Evolutionary conservation across 1,140 invertebrate species (phyloP), one percentile per base, ranked within the genome.

Genomic region (Bilobella aurantiaca): DNA sequence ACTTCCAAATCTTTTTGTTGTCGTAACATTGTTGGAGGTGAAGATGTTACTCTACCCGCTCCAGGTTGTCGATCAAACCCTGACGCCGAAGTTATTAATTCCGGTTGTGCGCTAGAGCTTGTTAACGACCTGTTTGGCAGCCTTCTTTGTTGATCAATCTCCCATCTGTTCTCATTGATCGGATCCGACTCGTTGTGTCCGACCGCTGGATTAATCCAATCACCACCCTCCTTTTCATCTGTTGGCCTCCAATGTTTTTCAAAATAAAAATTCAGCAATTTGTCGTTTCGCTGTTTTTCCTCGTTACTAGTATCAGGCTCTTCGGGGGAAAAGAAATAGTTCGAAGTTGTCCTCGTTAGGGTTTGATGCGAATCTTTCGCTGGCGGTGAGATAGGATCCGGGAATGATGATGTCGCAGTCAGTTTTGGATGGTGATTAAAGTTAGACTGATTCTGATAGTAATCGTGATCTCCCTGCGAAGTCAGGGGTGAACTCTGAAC

Each of bases 201-300:
- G 21, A 14, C 21, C 49, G 14, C 49, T 23, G 12, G 3, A 23
- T 56, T 29, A 29, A 29, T 29, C 58, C 58, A 32, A 8, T 8
- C 31, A 34, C 25, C 23, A 29, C 31, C 31, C 28, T 27, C 34
- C 1, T 28, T 53, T 32, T 32, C 18, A 12, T 63, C 62, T 12
- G 12, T 34, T 16, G 70, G 70, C 46, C 65, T 59, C 70, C 70
- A 71, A 56, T 71, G 67, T 30, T 71, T 64, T 3, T 71, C 70
- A 28, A 71, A 71, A 62, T 71, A 71, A 63, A 71, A 71, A 37
- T 71, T 65, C 21, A 64, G 58, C n/a, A 69, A 37, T 32, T 63
- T 67, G 37, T 42, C 37, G 27, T 31, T 62, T 63, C 68, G 47
- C 58, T 69, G 68, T 61, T 69, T 62, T 37, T 69, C 63, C 53